Conservation (phyloP, 2,797 vertebrate genomes). For the Adrianichthys oophorus region DNA sequence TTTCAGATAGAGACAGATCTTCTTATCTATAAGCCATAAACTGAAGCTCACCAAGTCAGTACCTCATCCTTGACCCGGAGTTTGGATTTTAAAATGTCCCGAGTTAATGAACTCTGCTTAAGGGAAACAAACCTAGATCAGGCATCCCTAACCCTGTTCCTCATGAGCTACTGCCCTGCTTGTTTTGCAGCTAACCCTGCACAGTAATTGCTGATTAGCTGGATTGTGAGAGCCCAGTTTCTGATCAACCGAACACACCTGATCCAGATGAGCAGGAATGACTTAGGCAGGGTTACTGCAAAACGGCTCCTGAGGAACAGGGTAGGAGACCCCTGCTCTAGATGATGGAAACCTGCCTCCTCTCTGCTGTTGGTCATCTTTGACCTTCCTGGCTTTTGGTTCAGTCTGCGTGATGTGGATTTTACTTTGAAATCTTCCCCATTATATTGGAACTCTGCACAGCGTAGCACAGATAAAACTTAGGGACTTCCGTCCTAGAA, state of each 20-base stretch:
- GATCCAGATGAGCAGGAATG: no score
- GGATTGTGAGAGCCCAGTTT: no score
- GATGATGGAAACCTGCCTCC: slow-evolving; percentile 44
- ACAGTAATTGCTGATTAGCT: no score
- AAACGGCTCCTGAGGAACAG: no score
- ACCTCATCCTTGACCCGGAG: slow-evolving; percentile 31
- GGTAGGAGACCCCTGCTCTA: slow-evolving; percentile 17
- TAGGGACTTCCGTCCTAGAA: no score
- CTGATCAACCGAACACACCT: no score
- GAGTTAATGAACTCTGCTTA: slow-evolving; percentile 11
- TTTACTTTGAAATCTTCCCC: no score
- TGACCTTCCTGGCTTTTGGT: slow-evolving; percentile 20
- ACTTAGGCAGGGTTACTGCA: background rate
- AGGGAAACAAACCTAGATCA: slow-evolving; percentile 10
- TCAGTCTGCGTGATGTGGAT: no score
- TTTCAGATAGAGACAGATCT: slow-evolving; percentile 61
- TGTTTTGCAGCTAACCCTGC: no score
- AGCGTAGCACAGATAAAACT: slow-evolving; percentile 25
- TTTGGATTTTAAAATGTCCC: slow-evolving; percentile 30
- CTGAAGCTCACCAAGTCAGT: slow-evolving; percentile 52
- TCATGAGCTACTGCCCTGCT: no score
- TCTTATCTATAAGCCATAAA: slow-evolving; percentile 76
- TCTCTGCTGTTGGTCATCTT: slow-evolving; percentile 58
- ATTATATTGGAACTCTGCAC: slow-evolving; percentile 24
- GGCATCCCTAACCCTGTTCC: no score